A percentile compares a stretch with the other conserved stretches of the same genome.
These are phyloP conservation scores for Gnathonemus longibarbis DNA, from an alignment of 2,113 vertebrate species.

Conservation along the genomic window DNA sequence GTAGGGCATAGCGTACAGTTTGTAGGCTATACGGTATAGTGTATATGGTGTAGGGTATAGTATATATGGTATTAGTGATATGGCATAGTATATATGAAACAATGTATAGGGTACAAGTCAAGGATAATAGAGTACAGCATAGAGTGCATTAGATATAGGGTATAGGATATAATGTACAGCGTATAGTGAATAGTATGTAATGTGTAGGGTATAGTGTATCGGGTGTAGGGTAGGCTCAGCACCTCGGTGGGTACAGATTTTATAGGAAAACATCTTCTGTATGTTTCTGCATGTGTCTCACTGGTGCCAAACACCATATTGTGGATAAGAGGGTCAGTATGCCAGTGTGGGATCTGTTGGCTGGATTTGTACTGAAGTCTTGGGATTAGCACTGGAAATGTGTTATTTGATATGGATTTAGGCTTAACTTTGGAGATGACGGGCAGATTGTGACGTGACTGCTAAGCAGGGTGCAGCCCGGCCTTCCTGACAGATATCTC, in stretches of 20 bases:
- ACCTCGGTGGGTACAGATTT: not conserved
- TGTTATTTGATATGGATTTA: slow-evolving; percentile 59
- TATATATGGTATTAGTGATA: not conserved
- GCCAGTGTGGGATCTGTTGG: slow-evolving; percentile 46
- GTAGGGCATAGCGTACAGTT: not conserved
- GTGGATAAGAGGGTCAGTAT: slow-evolving; percentile 31
- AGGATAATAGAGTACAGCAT: not conserved
- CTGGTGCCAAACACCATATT: not conserved
- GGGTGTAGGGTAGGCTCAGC: not conserved
- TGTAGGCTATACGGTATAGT: not conserved
- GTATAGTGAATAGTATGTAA: not conserved
- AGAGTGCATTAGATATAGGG: not conserved
- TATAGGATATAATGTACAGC: not conserved
- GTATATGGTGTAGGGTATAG: not conserved
- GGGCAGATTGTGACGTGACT: slow-evolving; percentile 6
- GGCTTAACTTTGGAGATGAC: slow-evolving; percentile 58
- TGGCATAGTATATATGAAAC: not conserved
- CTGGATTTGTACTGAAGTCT: slow-evolving; percentile 58
- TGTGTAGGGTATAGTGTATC: not conserved
- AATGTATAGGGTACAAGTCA: not conserved
- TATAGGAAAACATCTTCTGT: not conserved
- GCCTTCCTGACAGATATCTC: not conserved
- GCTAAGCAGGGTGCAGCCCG: not conserved
- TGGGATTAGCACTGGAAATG: slow-evolving; percentile 56
- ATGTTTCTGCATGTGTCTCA: not conserved